Evolutionary conservation across 1,140 invertebrate genomes (phyloP).

Genomic region (Coenobita brevimanus): DNA sequence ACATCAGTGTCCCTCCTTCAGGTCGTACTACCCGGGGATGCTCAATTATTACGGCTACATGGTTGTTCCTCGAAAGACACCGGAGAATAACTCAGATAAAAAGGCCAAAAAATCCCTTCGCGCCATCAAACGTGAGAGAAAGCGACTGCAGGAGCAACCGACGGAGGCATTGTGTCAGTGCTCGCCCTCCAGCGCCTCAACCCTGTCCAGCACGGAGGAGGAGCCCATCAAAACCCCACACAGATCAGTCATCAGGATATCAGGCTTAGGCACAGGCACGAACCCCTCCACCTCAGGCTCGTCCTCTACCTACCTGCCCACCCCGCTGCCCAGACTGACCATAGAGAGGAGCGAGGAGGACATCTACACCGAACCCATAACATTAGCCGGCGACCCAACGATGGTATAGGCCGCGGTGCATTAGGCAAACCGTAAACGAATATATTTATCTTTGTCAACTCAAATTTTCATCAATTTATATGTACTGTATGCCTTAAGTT

Average conservation of each 20-base stretch:
- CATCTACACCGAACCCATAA: slow-evolving; percentile 49
- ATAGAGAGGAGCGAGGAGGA: slow-evolving; percentile 25
- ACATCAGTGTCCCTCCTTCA: neutral
- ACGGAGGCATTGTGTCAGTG: neutral
- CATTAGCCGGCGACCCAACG: slow-evolving; percentile 5
- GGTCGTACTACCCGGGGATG: slow-evolving; percentile 48
- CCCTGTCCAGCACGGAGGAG: neutral
- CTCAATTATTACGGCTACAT: slow-evolving; percentile 69
- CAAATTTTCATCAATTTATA: no score
- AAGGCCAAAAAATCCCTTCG: slow-evolving; percentile 32
- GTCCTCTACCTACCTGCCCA: neutral
- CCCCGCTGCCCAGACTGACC: slow-evolving; percentile 28
- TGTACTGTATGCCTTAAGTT: no score
- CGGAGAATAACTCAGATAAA: neutral
- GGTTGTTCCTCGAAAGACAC: slow-evolving; percentile 62
- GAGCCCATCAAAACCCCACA: neutral
- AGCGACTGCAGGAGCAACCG: neutral
- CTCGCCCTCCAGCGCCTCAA: neutral
- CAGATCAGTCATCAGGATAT: slow-evolving; percentile 36
- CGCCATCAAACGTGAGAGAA: slow-evolving; percentile 21
- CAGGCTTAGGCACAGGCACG: neutral
- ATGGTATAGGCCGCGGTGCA: slow-evolving; percentile 45
- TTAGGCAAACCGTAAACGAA: no score
- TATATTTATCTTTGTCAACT: no score
- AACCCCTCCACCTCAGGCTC: neutral